phyloP scores from a whole-genome alignment of 1,140 invertebrate genomes.

The Drosophila mauritiana region DNA sequence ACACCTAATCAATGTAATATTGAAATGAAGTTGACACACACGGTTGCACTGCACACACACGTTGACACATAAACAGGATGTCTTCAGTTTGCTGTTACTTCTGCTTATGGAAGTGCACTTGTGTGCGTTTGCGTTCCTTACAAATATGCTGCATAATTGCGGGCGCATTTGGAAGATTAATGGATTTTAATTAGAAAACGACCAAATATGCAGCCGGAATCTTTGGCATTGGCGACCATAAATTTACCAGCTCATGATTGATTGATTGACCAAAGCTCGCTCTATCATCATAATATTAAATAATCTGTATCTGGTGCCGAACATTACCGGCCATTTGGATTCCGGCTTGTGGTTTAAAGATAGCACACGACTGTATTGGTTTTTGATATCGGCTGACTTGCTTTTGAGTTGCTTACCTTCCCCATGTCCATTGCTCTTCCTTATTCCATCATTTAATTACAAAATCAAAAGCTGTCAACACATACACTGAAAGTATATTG shows the following conservation, averaged over 20 bases:
- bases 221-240: conserved; percentile 25
- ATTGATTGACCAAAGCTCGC: conserved; percentile 38
- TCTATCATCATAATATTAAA: conserved; percentile 41
- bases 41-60: neutral
- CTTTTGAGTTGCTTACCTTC: neutral
- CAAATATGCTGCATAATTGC: conserved; percentile 66
- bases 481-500: neutral
- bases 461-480: conserved; percentile 78
- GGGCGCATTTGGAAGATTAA: conserved; percentile 65
- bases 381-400: neutral
- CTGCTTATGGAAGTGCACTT: conserved; percentile 8
- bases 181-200: conserved; percentile 76
- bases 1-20: conserved; percentile 77
- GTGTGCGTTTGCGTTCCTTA: conserved; percentile 11
- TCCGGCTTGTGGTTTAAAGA: conserved; percentile 8
- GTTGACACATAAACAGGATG: conserved; percentile 30
- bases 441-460: conserved; percentile 75
- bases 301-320: conserved; percentile 25
- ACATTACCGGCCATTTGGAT: conserved; percentile 19
- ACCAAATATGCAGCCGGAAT: conserved; percentile 48
- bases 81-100: neutral
- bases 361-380: neutral
- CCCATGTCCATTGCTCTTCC: conserved; percentile 29
- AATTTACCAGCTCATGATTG: conserved; percentile 35
- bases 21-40: conserved; percentile 64